Evolutionary conservation across 2,797 vertebrate genomes (phyloP).

Genomic region (Sebastes flavidus): DNA sequence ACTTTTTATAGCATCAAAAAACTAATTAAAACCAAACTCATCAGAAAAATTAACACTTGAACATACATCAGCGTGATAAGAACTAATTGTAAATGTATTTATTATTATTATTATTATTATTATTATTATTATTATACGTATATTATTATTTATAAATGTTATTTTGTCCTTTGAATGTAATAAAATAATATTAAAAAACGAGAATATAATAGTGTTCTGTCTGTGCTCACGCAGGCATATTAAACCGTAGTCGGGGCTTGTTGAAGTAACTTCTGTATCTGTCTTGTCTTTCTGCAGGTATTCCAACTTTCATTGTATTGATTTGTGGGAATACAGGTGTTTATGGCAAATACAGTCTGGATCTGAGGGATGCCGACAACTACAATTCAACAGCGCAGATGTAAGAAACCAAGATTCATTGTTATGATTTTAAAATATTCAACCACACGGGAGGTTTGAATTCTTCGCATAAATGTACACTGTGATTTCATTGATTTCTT

Average conservation of each 20-base stretch:
- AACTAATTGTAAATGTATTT: too few species aligned
- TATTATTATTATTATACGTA: too few species aligned
- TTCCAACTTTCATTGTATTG: constrained; percentile 74
- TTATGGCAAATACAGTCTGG: constrained; percentile 67
- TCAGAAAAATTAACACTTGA: too few species aligned
- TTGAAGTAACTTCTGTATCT: neutral
- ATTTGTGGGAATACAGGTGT: constrained; percentile 60
- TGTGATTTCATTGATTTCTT: neutral
- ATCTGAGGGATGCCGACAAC: accelerated
- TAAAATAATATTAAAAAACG: neutral
- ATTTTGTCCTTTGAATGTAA: neutral
- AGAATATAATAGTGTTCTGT: neutral
- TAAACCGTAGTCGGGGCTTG: neutral
- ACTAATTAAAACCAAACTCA: too few species aligned
- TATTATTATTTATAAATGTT: neutral
- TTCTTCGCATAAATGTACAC: neutral
- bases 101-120: too few species aligned
- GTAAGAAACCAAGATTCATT: constrained; percentile 67
- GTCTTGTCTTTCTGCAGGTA: constrained; percentile 67
- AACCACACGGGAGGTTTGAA: neutral
- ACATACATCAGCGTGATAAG: too few species aligned
- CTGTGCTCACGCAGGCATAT: neutral
- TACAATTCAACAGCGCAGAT: constrained; percentile 51
- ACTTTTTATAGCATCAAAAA: too few species aligned
- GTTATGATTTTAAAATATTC: neutral